Evolutionary conservation across 2,113 vertebrate genomes (phyloP).

Genomic region (Naja naja): DNA sequence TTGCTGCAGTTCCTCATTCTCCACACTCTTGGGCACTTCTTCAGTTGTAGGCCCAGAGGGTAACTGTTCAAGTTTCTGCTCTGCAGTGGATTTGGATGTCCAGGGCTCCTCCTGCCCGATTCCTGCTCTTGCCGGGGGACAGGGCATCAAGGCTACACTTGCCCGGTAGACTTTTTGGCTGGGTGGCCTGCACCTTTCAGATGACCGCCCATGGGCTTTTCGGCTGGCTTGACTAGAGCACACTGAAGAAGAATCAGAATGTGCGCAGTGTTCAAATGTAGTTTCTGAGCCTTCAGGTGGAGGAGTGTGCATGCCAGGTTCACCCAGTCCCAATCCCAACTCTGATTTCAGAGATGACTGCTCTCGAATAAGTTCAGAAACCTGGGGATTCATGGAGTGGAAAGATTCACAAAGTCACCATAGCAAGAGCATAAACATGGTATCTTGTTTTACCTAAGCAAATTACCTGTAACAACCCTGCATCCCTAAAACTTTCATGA

Average conservation of each 20-base stretch:
- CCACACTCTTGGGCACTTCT: conserved; percentile 63
- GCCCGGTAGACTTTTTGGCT: conserved; percentile 79
- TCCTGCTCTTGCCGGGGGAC: conserved; percentile 72
- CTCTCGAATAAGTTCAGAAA: conserved; percentile 88
- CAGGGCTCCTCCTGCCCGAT: conserved; percentile 60
- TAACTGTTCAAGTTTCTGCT: conserved; percentile 55
- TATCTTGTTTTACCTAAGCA: too few species aligned
- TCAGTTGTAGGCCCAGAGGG: conserved; percentile 43
- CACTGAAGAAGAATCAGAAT: conserved; percentile 78
- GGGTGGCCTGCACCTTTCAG: conserved; percentile 56
- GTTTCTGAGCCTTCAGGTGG: conserved; percentile 74
- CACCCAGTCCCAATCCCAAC: conserved; percentile 76
- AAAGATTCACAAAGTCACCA: not conserved
- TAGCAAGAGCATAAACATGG: not conserved
- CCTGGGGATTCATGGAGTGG: conserved; percentile 65
- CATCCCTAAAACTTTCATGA: not conserved
- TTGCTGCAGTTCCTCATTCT: conserved; percentile 81
- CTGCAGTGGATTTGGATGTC: conserved; percentile 47
- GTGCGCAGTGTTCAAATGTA: conserved; percentile 67
- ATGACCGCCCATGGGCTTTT: conserved; percentile 54
- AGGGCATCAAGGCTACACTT: conserved; percentile 84
- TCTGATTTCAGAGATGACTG: conserved; percentile 89
- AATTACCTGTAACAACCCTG: not conserved
- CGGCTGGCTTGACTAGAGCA: conserved; percentile 73
- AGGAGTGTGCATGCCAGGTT: conserved; percentile 68